Evolutionary conservation across 2,797 vertebrate species (phyloP).

Genomic region (Propithecus deckenii): DNA sequence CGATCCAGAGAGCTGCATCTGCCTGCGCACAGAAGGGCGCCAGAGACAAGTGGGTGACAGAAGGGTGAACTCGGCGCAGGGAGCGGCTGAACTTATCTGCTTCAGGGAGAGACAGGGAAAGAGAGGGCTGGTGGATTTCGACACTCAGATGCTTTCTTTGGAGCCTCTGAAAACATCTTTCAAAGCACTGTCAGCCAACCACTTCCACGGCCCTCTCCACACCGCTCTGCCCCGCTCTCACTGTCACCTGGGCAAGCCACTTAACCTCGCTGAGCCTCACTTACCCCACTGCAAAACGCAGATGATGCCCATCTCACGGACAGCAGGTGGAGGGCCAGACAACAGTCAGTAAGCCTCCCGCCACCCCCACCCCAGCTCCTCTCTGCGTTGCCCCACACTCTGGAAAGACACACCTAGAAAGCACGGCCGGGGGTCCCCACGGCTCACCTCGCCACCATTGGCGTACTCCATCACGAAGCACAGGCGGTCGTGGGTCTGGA

Average conservation of each 20-base stretch:
- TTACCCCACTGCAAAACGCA: not conserved
- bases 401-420: not conserved
- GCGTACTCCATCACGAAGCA: slow-evolving; percentile 99
- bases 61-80: rapidly evolving
- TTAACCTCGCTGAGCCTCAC: not conserved
- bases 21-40: no score
- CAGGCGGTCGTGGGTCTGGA: slow-evolving; percentile 95
- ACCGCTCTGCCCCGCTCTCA: not conserved
- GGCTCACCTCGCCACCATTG: slow-evolving; percentile 95
- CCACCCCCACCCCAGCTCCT: no score
- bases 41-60: rapidly evolving
- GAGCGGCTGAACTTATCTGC: rapidly evolving
- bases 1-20: not conserved
- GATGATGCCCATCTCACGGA: not conserved
- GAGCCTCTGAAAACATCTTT: not conserved
- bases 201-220: not conserved
- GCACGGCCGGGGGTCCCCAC: rapidly evolving
- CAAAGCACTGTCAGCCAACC: rapidly evolving
- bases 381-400: rapidly evolving
- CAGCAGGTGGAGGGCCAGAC: rapidly evolving
- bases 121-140: no score
- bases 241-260: not conserved
- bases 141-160: not conserved
- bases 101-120: not conserved
- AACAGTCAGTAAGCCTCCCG: not conserved